These are phyloP conservation scores for Helicoverpa armigera DNA, from an alignment of 1,140 invertebrate genomes.

Conservation along the genomic window DNA sequence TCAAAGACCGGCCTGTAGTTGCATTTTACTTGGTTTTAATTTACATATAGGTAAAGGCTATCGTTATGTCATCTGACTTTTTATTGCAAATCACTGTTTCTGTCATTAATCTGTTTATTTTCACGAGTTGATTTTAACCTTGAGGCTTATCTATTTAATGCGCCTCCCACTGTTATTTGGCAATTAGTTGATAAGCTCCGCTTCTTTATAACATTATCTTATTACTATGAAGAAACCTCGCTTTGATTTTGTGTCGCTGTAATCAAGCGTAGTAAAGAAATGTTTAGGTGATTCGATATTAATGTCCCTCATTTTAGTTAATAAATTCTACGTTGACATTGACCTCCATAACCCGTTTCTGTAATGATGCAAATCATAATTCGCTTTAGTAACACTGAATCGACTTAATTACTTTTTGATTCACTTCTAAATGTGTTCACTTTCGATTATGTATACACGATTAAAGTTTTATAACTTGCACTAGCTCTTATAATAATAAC, in stretches of 20 bases:
- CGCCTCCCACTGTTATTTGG: slow-evolving; percentile 12
- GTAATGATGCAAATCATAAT: neutral
- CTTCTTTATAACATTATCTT: slow-evolving; percentile 58
- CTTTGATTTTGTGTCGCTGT: slow-evolving; percentile 31
- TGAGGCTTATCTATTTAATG: slow-evolving; percentile 13
- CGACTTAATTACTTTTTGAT: neutral
- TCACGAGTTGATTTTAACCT: neutral
- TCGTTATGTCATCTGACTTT: neutral
- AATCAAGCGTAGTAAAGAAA: neutral
- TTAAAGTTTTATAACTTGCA: neutral
- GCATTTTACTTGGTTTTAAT: neutral
- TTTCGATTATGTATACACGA: neutral
- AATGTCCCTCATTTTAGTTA: neutral
- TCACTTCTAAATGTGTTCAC: neutral
- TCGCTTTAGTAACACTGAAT: neutral
- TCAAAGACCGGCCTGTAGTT: no score
- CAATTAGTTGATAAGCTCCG: slow-evolving; percentile 57
- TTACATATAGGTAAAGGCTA: neutral
- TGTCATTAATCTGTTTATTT: neutral
- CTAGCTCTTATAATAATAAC: neutral
- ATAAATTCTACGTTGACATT: neutral
- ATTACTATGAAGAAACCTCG: slow-evolving; percentile 50
- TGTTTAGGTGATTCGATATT: neutral
- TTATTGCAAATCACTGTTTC: neutral
- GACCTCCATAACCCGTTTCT: slow-evolving; percentile 7